Percentiles rank a stretch among this genome's conserved stretches.
Conservation (phyloP, 64 coral and sea anemone genomes). For the Pocillopora damicornis region DNA sequence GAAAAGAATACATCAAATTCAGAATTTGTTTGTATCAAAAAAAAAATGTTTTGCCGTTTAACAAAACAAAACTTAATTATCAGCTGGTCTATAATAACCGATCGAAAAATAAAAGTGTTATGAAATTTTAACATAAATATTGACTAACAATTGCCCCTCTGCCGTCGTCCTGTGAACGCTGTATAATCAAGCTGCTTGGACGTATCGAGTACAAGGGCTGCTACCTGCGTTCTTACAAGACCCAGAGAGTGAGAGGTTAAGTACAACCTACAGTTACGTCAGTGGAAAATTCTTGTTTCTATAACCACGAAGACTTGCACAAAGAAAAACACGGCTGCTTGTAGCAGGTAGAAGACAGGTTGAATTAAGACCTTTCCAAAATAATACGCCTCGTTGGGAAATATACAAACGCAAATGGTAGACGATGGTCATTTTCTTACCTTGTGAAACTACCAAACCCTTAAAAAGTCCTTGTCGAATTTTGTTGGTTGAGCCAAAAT, state of each 20-base stretch:
- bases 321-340: slow-evolving; percentile 34
- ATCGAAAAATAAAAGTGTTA: slow-evolving; percentile 26
- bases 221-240: slow-evolving; percentile 4
- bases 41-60: not conserved
- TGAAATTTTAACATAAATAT: slow-evolving; percentile 34
- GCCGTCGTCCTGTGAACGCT: slow-evolving; percentile 29
- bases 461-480: slow-evolving; percentile 5
- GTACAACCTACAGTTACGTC: slow-evolving; percentile 32
- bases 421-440: not conserved
- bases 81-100: not conserved
- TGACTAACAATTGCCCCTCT: slow-evolving; percentile 36
- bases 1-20: not conserved
- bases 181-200: slow-evolving; percentile 26
- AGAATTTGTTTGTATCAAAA: not conserved
- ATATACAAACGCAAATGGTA: not conserved
- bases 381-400: not conserved
- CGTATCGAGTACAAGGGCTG: slow-evolving; percentile 3
- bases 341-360: slow-evolving; percentile 29
- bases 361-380: not conserved
- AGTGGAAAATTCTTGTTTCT: slow-evolving; percentile 12
- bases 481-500: slow-evolving; percentile 7
- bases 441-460: slow-evolving; percentile 8
- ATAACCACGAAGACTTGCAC: slow-evolving; percentile 3
- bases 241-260: not conserved
- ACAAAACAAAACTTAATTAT: slow-evolving; percentile 3